Evolutionary conservation across 2,797 vertebrate genomes (phyloP).

Genomic region (Hyperoplus lanceolatus): DNA sequence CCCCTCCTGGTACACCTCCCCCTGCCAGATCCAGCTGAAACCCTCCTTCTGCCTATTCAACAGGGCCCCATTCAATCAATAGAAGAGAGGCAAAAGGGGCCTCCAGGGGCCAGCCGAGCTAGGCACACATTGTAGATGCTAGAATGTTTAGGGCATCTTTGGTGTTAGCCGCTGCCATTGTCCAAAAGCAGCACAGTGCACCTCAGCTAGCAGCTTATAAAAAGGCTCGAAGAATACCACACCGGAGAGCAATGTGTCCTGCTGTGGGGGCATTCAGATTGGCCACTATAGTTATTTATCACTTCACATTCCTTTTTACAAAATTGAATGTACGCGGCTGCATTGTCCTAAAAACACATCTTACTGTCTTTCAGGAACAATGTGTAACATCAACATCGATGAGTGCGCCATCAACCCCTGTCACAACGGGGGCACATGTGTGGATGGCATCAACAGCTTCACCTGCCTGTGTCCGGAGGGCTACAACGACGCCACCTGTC

Average conservation of each 20-base stretch:
- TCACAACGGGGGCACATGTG: slow-evolving; percentile 95
- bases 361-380: slow-evolving; percentile 84
- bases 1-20: slow-evolving; percentile 62
- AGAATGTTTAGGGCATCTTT: slow-evolving; percentile 55
- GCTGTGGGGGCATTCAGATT: slow-evolving; percentile 37
- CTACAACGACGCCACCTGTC: slow-evolving; percentile 93
- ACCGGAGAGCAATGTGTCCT: slow-evolving; percentile 30
- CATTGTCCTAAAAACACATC: slow-evolving; percentile 17
- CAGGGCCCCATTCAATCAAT: slow-evolving; percentile 72
- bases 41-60: slow-evolving; percentile 77
- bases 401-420: slow-evolving; percentile 95
- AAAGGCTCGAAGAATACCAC: slow-evolving; percentile 52
- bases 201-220: slow-evolving; percentile 50
- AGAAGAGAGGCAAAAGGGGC: slow-evolving; percentile 64
- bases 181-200: slow-evolving; percentile 55
- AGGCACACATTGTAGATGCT: slow-evolving; percentile 63
- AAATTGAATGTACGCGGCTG: neutral
- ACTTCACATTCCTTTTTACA: neutral
- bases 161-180: slow-evolving; percentile 49
- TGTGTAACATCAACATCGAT: slow-evolving; percentile 95
- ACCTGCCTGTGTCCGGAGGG: slow-evolving; percentile 94
- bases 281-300: slow-evolving; percentile 25
- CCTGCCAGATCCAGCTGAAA: slow-evolving; percentile 72
- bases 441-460: slow-evolving; percentile 92
- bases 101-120: slow-evolving; percentile 69